Conservation (phyloP, 2,113 vertebrate species). For the Variabilichromis moorii region DNA sequence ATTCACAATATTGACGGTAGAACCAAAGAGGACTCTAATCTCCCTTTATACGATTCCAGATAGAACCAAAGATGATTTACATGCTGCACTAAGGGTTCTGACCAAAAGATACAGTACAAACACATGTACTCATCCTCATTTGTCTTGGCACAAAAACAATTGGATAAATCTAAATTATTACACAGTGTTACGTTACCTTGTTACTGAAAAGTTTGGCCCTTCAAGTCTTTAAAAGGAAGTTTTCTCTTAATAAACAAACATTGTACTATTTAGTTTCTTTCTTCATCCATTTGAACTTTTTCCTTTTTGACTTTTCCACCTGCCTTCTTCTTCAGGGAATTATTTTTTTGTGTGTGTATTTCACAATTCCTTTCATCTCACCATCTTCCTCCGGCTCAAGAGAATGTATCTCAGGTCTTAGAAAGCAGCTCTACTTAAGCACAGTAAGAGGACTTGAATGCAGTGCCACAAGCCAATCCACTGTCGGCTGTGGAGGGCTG, state of each 20-base stretch:
- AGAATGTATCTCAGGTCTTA: background rate
- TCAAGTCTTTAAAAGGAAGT: background rate
- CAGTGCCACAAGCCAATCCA: conserved; percentile 14
- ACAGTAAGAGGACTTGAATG: conserved; percentile 28
- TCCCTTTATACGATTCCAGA: background rate
- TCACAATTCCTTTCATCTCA: background rate
- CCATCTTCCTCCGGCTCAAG: background rate
- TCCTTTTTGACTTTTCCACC: background rate
- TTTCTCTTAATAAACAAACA: background rate
- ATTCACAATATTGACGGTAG: conserved; percentile 22
- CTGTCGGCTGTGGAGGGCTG: background rate
- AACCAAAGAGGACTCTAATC: conserved; percentile 15
- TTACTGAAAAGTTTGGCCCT: background rate
- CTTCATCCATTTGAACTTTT: background rate
- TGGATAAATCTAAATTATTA: background rate
- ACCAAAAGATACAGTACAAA: background rate
- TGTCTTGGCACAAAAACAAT: background rate
- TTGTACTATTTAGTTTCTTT: background rate
- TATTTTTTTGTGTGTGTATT: background rate
- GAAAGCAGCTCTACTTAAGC: conserved; percentile 5
- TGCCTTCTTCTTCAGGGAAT: background rate
- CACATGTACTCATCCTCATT: background rate
- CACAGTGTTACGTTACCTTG: background rate
- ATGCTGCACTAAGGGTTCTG: background rate
- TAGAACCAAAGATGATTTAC: background rate